phyloP scores from a whole-genome alignment of 2,888 invertebrate species.

The Camptogramma bilineatum region DNA sequence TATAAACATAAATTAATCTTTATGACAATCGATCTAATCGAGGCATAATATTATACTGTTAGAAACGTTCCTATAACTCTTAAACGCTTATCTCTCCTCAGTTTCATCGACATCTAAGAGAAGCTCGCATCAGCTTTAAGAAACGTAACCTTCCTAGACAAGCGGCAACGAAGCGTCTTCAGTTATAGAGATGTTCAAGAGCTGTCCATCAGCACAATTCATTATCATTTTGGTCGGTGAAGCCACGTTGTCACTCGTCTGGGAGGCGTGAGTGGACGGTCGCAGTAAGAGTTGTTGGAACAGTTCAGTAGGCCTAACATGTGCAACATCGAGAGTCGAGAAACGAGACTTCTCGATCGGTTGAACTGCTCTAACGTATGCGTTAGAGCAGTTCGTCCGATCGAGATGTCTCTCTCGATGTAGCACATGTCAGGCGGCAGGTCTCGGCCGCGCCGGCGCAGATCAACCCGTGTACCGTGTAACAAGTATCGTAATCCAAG shows the following conservation, averaged over 20 bases:
- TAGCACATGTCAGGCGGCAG: background rate
- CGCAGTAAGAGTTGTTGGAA: background rate
- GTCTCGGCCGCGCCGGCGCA: background rate
- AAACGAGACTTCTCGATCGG: no score
- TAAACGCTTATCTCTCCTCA: background rate
- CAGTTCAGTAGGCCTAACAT: no score
- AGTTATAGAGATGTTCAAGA: background rate
- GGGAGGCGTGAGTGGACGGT: background rate
- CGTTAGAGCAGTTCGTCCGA: no score
- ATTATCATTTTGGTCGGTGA: background rate
- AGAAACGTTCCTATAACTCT: background rate
- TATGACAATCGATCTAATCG: conserved; percentile 9
- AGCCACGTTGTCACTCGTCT: background rate
- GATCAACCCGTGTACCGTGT: conserved; percentile 1
- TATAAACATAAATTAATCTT: background rate
- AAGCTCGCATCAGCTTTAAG: background rate
- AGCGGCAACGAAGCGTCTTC: background rate
- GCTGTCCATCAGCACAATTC: background rate
- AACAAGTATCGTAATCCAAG: conserved; percentile 5
- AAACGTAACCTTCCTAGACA: background rate
- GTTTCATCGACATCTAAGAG: no score
- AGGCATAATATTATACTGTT: background rate
- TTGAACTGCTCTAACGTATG: no score
- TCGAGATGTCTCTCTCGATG: no score
- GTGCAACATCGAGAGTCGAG: no score